Percentiles rank a stretch among this genome's conserved stretches.
phyloP scores from a whole-genome alignment of 2,888 invertebrate genomes.

The Cephalotes varians region DNA sequence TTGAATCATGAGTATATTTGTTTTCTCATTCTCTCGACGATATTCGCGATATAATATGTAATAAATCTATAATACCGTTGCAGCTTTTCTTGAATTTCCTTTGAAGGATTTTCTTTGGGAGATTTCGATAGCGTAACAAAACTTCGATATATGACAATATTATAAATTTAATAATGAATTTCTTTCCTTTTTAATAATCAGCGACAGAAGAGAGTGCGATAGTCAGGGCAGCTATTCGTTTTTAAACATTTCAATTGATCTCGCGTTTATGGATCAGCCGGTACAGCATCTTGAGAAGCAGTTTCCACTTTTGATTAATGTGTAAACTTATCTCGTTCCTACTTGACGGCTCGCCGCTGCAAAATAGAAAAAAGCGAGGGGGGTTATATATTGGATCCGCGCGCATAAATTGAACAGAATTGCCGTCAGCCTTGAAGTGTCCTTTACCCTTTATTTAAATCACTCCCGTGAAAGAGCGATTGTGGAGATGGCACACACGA shows the following conservation, averaged over 20 bases:
- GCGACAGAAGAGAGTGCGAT: neutral
- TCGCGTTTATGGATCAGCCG: slow-evolving; percentile 21
- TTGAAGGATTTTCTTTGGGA: neutral
- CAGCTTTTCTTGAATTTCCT: neutral
- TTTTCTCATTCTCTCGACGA: neutral
- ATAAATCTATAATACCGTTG: neutral
- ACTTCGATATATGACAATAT: neutral
- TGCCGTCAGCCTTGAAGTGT: slow-evolving; percentile 55
- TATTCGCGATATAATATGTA: neutral
- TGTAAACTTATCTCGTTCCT: slow-evolving; percentile 45
- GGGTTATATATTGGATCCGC: slow-evolving; percentile 46
- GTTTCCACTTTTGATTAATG: slow-evolving; percentile 56
- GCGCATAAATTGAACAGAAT: slow-evolving; percentile 54
- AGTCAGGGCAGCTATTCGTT: neutral
- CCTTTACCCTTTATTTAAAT: slow-evolving; percentile 55
- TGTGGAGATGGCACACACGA: slow-evolving; percentile 51
- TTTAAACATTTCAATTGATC: slow-evolving; percentile 16
- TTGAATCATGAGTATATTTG: slow-evolving; percentile 5
- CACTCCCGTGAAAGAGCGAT: slow-evolving; percentile 59
- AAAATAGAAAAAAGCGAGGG: slow-evolving; percentile 38
- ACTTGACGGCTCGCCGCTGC: slow-evolving; percentile 16
- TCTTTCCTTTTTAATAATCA: neutral
- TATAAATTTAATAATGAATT: neutral
- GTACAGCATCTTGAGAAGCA: slow-evolving; percentile 19
- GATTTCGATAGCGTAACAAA: neutral